A percentile compares a stretch with the other conserved stretches of the same genome.
Conservation (phyloP, 2,888 invertebrate genomes). For the Drosophila ezoana region DNA sequence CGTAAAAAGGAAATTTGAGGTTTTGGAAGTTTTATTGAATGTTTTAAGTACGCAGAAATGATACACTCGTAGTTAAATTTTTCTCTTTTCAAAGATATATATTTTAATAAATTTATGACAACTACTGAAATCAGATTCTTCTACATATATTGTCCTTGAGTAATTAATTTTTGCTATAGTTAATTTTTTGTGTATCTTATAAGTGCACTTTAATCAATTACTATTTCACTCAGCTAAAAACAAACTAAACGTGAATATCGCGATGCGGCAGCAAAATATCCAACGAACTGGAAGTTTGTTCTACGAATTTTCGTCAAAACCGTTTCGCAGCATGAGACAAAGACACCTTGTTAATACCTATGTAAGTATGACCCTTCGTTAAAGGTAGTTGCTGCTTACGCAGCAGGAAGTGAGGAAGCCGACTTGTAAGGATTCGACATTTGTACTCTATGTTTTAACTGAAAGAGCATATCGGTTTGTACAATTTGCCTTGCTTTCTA, state of each 20-base stretch:
- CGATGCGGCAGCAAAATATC: slow-evolving; percentile 4
- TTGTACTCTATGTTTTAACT: background rate
- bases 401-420: slow-evolving; percentile 54
- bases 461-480: background rate
- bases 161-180: too few species aligned
- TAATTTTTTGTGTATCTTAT: too few species aligned
- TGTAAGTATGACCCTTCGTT: slow-evolving; percentile 31
- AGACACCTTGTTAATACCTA: slow-evolving; percentile 46
- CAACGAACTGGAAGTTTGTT: slow-evolving; percentile 35
- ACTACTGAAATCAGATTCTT: too few species aligned
- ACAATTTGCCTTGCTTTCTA: background rate
- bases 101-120: too few species aligned
- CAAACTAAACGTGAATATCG: slow-evolving; percentile 1
- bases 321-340: slow-evolving; percentile 67
- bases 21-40: too few species aligned
- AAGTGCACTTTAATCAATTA: background rate
- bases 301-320: slow-evolving; percentile 44
- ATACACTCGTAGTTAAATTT: too few species aligned
- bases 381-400: slow-evolving; percentile 42
- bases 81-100: too few species aligned
- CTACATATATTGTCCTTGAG: too few species aligned
- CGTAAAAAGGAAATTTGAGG: too few species aligned
- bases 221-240: background rate
- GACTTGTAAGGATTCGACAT: slow-evolving; percentile 18
- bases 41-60: too few species aligned